A percentile compares a stretch with the other conserved stretches of the same genome.
phyloP scores from a whole-genome alignment of 2,113 vertebrate genomes.

The Terrapene triunguis region DNA sequence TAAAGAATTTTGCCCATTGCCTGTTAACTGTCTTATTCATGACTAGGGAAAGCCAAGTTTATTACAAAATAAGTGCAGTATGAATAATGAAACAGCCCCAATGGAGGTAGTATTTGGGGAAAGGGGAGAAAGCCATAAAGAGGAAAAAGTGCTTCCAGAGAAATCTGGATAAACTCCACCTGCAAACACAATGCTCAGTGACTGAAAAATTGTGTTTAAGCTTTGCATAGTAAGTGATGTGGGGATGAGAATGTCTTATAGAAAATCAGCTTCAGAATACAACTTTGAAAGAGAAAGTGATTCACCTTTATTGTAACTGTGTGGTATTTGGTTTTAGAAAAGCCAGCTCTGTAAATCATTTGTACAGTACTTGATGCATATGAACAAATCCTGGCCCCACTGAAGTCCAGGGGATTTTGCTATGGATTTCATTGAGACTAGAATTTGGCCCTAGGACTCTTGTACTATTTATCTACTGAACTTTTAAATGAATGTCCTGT shows the following conservation, averaged over 20 bases:
- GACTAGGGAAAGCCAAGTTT: background rate
- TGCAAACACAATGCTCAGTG: background rate
- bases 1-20: background rate
- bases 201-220: background rate
- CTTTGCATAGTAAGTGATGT: rapidly evolving
- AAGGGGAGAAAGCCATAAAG: rapidly evolving
- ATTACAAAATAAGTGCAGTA: background rate
- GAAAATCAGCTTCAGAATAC: background rate
- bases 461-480: background rate
- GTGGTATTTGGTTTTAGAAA: background rate
- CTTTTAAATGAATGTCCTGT: slow-evolving; percentile 56
- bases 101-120: rapidly evolving
- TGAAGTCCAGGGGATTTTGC: background rate
- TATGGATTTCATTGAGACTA: background rate
- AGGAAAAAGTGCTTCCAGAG: background rate
- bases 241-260: rapidly evolving
- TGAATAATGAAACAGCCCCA: rapidly evolving
- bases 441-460: background rate
- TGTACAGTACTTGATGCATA: background rate
- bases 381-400: background rate
- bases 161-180: background rate
- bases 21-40: background rate
- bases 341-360: background rate
- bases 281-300: background rate
- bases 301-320: background rate